Percentiles rank a stretch among this genome's conserved stretches.
Conservation (phyloP, 2,888 invertebrate species). For the Sialis fuliginosa region DNA sequence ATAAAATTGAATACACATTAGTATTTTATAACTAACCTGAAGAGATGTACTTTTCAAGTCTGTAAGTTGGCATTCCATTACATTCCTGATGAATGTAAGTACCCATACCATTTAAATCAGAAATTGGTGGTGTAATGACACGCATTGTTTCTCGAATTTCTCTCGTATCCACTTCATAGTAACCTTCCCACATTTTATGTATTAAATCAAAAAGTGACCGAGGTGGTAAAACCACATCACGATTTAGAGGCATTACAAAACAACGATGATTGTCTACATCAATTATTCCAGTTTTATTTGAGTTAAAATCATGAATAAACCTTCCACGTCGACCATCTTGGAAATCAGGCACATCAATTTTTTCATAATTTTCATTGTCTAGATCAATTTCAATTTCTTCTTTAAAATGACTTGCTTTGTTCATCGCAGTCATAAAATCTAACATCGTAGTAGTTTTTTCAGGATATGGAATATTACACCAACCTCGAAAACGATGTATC, state of each 20-base stretch:
- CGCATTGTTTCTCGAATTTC: constrained; percentile 59
- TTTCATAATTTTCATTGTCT: constrained; percentile 54
- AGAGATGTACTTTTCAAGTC: constrained; percentile 45
- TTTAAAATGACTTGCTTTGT: constrained; percentile 31
- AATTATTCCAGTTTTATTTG: constrained; percentile 41
- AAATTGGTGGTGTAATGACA: constrained; percentile 51
- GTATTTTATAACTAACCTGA: constrained; percentile 32
- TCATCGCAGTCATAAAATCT: constrained; percentile 3
- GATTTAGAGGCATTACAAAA: constrained; percentile 81
- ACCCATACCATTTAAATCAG: constrained; percentile 43
- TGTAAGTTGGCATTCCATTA: constrained; percentile 49
- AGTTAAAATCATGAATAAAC: constrained; percentile 84
- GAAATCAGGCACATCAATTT: constrained; percentile 74
- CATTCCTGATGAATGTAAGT: constrained; percentile 56
- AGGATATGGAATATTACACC: constrained; percentile 47
- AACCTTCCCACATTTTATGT: constrained; percentile 59
- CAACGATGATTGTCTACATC: constrained; percentile 41
- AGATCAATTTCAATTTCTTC: constrained; percentile 69
- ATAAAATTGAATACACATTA: too few species aligned
- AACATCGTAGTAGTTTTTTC: constrained; percentile 9
- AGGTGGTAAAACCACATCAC: constrained; percentile 58
- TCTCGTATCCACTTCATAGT: constrained; percentile 67
- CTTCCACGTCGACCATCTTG: constrained; percentile 63
- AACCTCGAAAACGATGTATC: constrained; percentile 43
- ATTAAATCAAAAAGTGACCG: constrained; percentile 62